Percentiles rank a stretch among this genome's conserved stretches.
phyloP scores from a whole-genome alignment of 92 coral and sea anemone species.

The Parazoanthus darwini region DNA sequence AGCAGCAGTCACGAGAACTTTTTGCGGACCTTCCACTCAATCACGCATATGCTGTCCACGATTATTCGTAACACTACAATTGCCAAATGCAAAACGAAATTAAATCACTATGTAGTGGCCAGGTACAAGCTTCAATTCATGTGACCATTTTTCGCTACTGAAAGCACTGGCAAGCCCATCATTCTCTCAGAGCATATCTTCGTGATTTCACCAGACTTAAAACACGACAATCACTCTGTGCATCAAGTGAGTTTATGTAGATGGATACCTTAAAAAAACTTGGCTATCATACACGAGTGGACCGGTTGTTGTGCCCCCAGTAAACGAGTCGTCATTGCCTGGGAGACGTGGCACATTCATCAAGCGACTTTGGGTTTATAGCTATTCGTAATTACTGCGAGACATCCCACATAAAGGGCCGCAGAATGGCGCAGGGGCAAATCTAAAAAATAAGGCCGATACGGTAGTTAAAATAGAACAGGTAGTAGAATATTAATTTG shows the following conservation, averaged over 20 bases:
- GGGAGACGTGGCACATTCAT: conserved; percentile 55
- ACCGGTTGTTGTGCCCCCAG: conserved; percentile 49
- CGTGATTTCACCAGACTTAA: conserved; percentile 37
- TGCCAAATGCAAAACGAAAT: conserved; percentile 41
- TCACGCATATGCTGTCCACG: conserved; percentile 19
- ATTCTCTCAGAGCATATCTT: conserved; percentile 43
- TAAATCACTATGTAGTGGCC: conserved; percentile 36
- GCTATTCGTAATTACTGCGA: too few relatives aligned
- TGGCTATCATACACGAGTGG: conserved; percentile 36
- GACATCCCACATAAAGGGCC: too few relatives aligned
- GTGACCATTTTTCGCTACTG: conserved; percentile 8
- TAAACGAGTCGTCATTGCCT: conserved; percentile 56
- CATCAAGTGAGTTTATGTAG: conserved; percentile 33
- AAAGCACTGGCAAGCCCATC: not conserved
- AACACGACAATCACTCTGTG: conserved; percentile 49
- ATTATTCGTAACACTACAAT: conserved; percentile 5
- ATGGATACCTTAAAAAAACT: conserved; percentile 39
- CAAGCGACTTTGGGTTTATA: not conserved
- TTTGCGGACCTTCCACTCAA: conserved; percentile 33
- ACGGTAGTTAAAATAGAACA: too few relatives aligned
- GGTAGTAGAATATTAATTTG: too few relatives aligned
- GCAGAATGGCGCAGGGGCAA: too few relatives aligned
- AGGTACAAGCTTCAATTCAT: conserved; percentile 21
- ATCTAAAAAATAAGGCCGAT: too few relatives aligned
- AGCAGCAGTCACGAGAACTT: conserved; percentile 28